A percentile compares a stretch with the other conserved stretches of the same genome.
Conservation (phyloP, 2,888 invertebrate species). For the Beris morrisii region DNA sequence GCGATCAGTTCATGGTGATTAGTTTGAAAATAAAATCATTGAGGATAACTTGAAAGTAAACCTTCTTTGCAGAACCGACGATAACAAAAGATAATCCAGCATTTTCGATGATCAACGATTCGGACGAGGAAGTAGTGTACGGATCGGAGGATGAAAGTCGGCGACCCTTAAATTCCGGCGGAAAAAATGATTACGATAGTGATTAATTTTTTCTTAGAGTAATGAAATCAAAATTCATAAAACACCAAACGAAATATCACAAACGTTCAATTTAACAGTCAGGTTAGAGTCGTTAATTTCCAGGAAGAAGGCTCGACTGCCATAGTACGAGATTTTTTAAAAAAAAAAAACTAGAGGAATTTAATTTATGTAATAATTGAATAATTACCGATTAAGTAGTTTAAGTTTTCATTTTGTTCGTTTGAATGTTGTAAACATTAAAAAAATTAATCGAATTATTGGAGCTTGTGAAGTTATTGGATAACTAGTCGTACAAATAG, state of each 20-base stretch:
- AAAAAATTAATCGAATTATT: too few relatives aligned
- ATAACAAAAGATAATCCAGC: constrained; percentile 97
- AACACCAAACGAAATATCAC: too few relatives aligned
- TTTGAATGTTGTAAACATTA: too few relatives aligned
- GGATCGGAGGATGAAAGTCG: constrained; percentile 89
- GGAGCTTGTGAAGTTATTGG: too few relatives aligned
- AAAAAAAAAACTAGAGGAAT: too few relatives aligned
- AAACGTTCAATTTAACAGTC: not conserved
- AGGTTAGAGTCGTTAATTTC: not conserved
- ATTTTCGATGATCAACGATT: constrained; percentile 97
- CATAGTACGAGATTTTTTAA: too few relatives aligned
- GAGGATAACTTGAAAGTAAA: constrained; percentile 32
- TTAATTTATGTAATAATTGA: too few relatives aligned
- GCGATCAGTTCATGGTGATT: constrained; percentile 78
- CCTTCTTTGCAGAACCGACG: constrained; percentile 68
- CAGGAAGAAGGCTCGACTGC: too few relatives aligned
- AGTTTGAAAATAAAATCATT: constrained; percentile 8
- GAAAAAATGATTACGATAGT: constrained; percentile 69
- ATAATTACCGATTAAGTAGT: too few relatives aligned
- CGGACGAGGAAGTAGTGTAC: constrained; percentile 95
- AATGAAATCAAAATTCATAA: not conserved
- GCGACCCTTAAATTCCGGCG: constrained; percentile 74
- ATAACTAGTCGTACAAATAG: too few relatives aligned
- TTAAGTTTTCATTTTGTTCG: too few relatives aligned
- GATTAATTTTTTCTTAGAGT: constrained; percentile 56